Percentiles rank a stretch among this genome's conserved stretches.
phyloP scores from a whole-genome alignment of 1,140 invertebrate species.

The Drosophila kikkawai region DNA sequence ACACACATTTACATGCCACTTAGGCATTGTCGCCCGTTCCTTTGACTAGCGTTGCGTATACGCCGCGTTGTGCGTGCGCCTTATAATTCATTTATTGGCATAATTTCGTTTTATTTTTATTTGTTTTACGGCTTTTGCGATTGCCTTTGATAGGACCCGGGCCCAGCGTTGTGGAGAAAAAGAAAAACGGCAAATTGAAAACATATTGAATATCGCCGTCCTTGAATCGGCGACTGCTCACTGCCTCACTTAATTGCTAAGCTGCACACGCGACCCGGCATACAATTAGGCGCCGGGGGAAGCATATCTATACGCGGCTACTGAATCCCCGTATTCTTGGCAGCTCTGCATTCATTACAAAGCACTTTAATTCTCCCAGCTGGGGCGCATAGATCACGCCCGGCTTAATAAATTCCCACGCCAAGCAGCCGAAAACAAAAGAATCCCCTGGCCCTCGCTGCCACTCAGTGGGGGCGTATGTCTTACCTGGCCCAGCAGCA shows the following conservation, averaged over 20 bases:
- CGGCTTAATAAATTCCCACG: constrained; percentile 73
- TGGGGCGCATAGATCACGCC: constrained; percentile 69
- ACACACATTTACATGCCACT: constrained; percentile 73
- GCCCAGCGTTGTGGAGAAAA: neutral
- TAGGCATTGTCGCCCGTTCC: constrained; percentile 62
- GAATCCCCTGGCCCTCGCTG: constrained; percentile 50
- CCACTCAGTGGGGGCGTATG: constrained; percentile 54
- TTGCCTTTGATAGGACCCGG: constrained; percentile 59
- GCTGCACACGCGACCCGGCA: constrained; percentile 55
- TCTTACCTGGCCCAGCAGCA: constrained; percentile 54
- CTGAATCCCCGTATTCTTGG: constrained; percentile 6
- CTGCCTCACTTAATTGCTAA: constrained; percentile 55
- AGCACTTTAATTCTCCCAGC: constrained; percentile 70
- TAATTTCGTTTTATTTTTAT: constrained; percentile 83
- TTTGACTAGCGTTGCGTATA: constrained; percentile 76
- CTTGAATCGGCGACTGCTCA: constrained; percentile 4
- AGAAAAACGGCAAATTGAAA: constrained; percentile 68
- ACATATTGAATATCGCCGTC: constrained; percentile 74
- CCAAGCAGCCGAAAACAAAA: constrained; percentile 52
- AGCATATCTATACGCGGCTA: neutral
- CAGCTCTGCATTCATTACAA: constrained; percentile 68
- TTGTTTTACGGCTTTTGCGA: constrained; percentile 73
- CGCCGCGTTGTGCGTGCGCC: constrained; percentile 63
- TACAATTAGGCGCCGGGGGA: constrained; percentile 53
- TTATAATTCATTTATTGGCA: constrained; percentile 83